These are phyloP conservation scores for Typhlichthys subterraneus DNA, from an alignment of 2,797 vertebrate species.

Conservation along the genomic window DNA sequence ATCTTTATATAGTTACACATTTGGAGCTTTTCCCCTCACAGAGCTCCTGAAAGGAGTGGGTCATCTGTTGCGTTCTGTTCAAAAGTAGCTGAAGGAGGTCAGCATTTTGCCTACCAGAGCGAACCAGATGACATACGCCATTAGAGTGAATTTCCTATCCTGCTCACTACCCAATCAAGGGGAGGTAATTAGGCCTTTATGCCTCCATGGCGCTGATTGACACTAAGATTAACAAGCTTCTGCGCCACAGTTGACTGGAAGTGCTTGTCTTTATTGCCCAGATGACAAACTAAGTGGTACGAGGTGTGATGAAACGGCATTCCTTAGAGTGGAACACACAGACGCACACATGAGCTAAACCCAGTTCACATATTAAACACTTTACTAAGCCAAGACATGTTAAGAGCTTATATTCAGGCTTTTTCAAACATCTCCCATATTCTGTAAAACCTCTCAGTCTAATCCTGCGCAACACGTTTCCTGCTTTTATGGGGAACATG, in stretches of 20 bases:
- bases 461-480: constrained; percentile 30
- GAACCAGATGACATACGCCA: constrained; percentile 55
- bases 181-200: constrained; percentile 70
- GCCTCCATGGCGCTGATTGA: constrained; percentile 66
- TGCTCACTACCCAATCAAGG: constrained; percentile 68
- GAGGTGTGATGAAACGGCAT: not conserved
- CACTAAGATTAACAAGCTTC: constrained; percentile 75
- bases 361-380: constrained; percentile 1
- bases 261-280: constrained; percentile 52
- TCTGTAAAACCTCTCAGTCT: constrained; percentile 35
- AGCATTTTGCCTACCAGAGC: constrained; percentile 41
- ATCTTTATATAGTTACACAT: constrained; percentile 4
- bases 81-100: constrained; percentile 39
- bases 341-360: constrained; percentile 1
- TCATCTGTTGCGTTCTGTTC: constrained; percentile 38
- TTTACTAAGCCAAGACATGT: constrained; percentile 4
- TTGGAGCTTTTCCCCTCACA: constrained; percentile 14
- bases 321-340: not conserved
- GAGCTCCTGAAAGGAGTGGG: constrained; percentile 29
- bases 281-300: constrained; percentile 33
- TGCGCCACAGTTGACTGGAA: constrained; percentile 61
- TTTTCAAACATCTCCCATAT: constrained; percentile 22
- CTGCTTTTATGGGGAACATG: constrained; percentile 25
- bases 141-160: constrained; percentile 63
- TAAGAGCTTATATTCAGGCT: constrained; percentile 21